phyloP scores from a whole-genome alignment of 2,113 vertebrate species.

The Hippocampus barbouri region DNA sequence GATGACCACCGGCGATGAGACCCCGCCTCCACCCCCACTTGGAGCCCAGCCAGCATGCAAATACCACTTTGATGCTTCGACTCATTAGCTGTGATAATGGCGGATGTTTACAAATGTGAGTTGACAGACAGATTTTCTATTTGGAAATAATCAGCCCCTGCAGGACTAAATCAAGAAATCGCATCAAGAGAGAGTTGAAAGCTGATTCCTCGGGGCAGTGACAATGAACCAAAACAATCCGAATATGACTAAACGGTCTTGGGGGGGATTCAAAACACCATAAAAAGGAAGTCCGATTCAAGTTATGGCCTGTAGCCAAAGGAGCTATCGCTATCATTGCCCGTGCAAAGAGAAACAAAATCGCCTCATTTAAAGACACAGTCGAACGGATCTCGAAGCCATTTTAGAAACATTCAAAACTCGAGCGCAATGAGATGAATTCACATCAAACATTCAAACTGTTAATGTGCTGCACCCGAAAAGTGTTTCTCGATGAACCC shows the following conservation, averaged over 20 bases:
- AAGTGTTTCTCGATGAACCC: background rate
- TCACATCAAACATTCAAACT: too few relatives aligned
- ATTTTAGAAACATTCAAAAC: too few relatives aligned
- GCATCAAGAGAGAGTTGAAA: background rate
- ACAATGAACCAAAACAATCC: background rate
- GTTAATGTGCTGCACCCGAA: too few relatives aligned
- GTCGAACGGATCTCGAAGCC: too few relatives aligned
- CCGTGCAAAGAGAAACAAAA: too few relatives aligned
- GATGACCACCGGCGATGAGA: background rate
- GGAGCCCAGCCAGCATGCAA: background rate
- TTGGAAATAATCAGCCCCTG: background rate
- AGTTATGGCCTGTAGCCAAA: background rate
- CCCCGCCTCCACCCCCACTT: background rate
- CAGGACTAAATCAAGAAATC: background rate
- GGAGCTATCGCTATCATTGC: background rate
- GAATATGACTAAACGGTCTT: background rate
- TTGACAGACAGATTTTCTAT: background rate
- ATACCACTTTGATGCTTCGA: background rate
- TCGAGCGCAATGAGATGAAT: too few relatives aligned
- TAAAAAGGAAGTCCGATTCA: background rate
- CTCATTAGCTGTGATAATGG: conserved; percentile 12
- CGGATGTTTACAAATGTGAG: background rate
- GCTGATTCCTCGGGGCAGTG: background rate
- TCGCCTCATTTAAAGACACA: too few relatives aligned
- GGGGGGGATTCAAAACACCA: background rate